Percentiles rank a stretch among this genome's conserved stretches.
These are phyloP conservation scores for Eospalax fontanierii DNA, from an alignment of 2,797 vertebrate species.

Conservation along the genomic window DNA sequence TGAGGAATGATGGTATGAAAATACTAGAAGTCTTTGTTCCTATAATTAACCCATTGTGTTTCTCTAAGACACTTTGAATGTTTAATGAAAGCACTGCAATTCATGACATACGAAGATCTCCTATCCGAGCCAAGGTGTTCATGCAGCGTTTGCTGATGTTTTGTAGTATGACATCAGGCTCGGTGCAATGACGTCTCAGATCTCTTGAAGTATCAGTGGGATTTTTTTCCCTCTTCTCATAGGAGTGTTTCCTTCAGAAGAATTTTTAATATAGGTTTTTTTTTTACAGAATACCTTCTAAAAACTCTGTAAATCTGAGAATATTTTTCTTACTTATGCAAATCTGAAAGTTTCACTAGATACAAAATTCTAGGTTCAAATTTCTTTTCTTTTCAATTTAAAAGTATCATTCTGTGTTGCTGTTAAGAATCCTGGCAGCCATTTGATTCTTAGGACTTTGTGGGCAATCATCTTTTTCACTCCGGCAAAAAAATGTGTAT, in stretches of 20 bases:
- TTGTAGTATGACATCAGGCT: too few relatives aligned
- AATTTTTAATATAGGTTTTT: neutral
- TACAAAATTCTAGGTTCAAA: constrained; percentile 12
- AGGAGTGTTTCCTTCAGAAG: neutral
- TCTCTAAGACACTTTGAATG: neutral
- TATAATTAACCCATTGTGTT: neutral
- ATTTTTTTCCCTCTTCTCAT: constrained; percentile 28
- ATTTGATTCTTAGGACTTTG: neutral
- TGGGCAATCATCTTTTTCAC: neutral
- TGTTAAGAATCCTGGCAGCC: neutral
- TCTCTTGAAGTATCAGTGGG: neutral
- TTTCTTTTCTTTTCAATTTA: constrained; percentile 11
- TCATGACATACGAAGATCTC: neutral
- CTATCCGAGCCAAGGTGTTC: neutral
- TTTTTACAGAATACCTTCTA: neutral
- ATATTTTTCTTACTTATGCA: constrained; percentile 50
- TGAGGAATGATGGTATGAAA: neutral
- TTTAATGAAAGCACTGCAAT: neutral
- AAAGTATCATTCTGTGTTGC: neutral
- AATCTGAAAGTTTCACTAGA: neutral
- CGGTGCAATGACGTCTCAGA: neutral
- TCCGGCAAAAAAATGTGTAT: neutral
- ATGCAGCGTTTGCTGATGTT: neutral
- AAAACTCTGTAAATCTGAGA: constrained; percentile 40
- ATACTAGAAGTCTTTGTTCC: neutral